A percentile compares a stretch with the other conserved stretches of the same genome.
Evolutionary conservation across 2,797 vertebrate genomes (phyloP).

Genomic region (Oryzias sinensis): DNA sequence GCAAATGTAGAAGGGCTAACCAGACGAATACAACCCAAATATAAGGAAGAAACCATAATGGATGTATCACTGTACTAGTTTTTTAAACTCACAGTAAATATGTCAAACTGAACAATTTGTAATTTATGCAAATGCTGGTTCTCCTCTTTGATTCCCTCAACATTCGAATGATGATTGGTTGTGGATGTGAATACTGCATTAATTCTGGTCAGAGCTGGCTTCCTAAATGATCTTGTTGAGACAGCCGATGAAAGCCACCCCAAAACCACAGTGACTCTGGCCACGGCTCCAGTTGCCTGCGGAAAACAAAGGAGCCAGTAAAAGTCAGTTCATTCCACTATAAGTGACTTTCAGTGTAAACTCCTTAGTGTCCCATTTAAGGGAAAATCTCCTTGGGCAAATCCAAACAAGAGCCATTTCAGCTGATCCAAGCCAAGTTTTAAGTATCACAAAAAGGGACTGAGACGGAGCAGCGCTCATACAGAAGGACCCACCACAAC

Average conservation of each 20-base stretch:
- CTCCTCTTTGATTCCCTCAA: conserved; percentile 34
- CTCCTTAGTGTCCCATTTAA: conserved; percentile 71
- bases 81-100: conserved; percentile 61
- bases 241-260: conserved; percentile 74
- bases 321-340: conserved; percentile 69
- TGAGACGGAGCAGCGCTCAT: conserved; percentile 52
- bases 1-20: conserved; percentile 51
- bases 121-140: conserved; percentile 72
- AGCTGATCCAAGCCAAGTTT: conserved; percentile 74
- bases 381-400: conserved; percentile 79
- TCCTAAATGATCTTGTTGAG: conserved; percentile 67
- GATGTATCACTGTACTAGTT: conserved; percentile 62
- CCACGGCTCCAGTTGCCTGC: conserved; percentile 66
- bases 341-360: conserved; percentile 74
- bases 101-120: conserved; percentile 70
- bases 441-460: conserved; percentile 74
- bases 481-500: conserved; percentile 73
- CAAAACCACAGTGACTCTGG: conserved; percentile 70
- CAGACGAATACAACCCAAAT: conserved; percentile 44
- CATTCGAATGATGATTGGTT: conserved; percentile 63
- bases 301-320: conserved; percentile 77
- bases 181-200: conserved; percentile 72
- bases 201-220: conserved; percentile 74
- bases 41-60: conserved; percentile 58
- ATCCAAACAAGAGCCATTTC: conserved; percentile 70